Evolutionary conservation across 1,140 invertebrate species (phyloP), one percentile per base, ranked within the genome.

Genomic region (Tachypleus tridentatus): DNA sequence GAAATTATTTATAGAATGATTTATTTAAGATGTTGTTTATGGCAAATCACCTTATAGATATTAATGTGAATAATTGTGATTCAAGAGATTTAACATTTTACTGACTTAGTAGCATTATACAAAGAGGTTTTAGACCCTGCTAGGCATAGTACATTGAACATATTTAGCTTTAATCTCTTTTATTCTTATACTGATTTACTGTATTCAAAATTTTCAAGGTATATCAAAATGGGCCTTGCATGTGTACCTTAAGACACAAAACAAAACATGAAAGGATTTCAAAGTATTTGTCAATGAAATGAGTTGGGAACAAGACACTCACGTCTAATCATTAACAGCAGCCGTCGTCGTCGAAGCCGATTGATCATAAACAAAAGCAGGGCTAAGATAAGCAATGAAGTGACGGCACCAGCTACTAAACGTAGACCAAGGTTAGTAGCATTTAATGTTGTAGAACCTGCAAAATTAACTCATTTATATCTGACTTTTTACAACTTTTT

Each of bases 281-380:
- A 7, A 54, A 7, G 7, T n/a, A 8, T 7, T 7, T n/a, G 53
- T 8, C n/a, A 54, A 8, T n/a, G 7, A 8, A 54, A 54, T n/a
- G n/a, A n/a, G 7, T 54, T 54, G 53, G 53, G 53, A 54, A 54
- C n/a, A 61, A 61, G 10, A 50, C 58, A 64, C 68, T 64, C 66
- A 69, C 72, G 63, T 60, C 72, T 50, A 49, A 73, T 73, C 70
- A 73, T 73, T 9, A 73, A 60, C 51, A 73, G 69, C 4, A 78
- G 71, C 4, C 77, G 66, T 48, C 76, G 66, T 67, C 77, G 76
- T 58, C 77, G 68, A 10, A 79, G 68, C 61, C 77, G 68, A 69
- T 79, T 77, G 11, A 79, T 76, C 73, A 79, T 76, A 65, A 79
- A 79, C 5, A 79, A 69, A 5, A 79, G 68, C 7, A 79, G 70